Evolutionary conservation across 1,140 invertebrate species (phyloP), one percentile per base, ranked within the genome.

Genomic region (Caenorhabditis remanei): DNA sequence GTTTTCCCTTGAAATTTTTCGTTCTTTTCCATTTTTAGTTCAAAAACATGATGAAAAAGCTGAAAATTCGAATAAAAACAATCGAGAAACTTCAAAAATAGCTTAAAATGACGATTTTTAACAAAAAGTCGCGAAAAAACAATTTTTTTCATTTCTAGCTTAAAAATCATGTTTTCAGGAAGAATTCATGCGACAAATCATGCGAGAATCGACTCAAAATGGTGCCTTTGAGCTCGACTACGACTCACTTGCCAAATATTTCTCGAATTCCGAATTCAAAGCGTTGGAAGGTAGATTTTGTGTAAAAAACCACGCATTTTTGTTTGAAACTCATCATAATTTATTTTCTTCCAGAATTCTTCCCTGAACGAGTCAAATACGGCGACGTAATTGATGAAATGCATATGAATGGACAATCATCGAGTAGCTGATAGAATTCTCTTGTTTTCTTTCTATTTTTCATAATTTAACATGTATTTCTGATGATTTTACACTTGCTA

Each of bases 151-250:
- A 53, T 53, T 53, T 53, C 16, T 11, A 16, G 4, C 50, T 8
- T 53, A 4, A 53, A 53, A 53, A 53, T 4, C 16, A 65, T 9
- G 11, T 79, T 79, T 79, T 14, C 71, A 79, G 71, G 71, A 79
- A 50, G 46, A 79, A 79, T 79, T 79, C 46, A 79, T 79, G 40
- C 71, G 71, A 21, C 32, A 48, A 50, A 4, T 79, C 46, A 79
- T 50, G 43, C 46, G 71, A 19, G 46, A 41, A 24, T 6, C 46
- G 6, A 50, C 71, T 0, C 14, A 24, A 11, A 79, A 79, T 14
- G 71, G 71, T 50, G 4, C 5, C 8, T 7, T 3, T 24, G 46
- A 43, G 19, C 7, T 79, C 0, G 46, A 79, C 11, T 79, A 79
- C 71, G 71, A 79, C 53, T n/a, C 46, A 0, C 9, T 79, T 9